Percentiles rank a stretch among this genome's conserved stretches.
These are phyloP conservation scores for Mugil cephalus DNA, from an alignment of 2,113 vertebrate species.

Conservation along the genomic window DNA sequence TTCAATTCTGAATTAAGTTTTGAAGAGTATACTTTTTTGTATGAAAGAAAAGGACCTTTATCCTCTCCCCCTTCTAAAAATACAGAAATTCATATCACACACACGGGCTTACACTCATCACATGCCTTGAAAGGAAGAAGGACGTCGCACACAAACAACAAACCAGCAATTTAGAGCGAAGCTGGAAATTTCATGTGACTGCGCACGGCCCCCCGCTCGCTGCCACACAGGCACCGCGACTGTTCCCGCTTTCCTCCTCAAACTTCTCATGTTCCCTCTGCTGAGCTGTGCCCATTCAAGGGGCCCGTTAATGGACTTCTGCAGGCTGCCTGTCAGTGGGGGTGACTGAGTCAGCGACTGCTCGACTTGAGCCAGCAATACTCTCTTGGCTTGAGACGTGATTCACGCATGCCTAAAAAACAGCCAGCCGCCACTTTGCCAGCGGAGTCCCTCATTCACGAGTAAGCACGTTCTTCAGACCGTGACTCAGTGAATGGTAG, in stretches of 20 bases:
- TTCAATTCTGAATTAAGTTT: slow-evolving; percentile 16
- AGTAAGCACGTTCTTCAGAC: slow-evolving; percentile 42
- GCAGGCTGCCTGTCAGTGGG: slow-evolving; percentile 46
- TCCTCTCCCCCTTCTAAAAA: slow-evolving; percentile 33
- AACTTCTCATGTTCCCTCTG: slow-evolving; percentile 41
- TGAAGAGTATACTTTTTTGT: slow-evolving; percentile 25
- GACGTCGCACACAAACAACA: slow-evolving; percentile 28
- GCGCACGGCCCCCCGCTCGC: neutral
- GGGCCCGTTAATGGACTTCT: slow-evolving; percentile 65
- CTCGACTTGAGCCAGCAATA: slow-evolving; percentile 29
- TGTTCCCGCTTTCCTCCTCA: slow-evolving; percentile 38
- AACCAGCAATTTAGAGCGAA: slow-evolving; percentile 44
- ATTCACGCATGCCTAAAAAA: slow-evolving; percentile 46
- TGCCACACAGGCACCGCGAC: slow-evolving; percentile 25
- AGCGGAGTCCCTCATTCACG: slow-evolving; percentile 50
- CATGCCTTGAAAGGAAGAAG: slow-evolving; percentile 50
- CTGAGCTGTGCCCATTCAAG: slow-evolving; percentile 55
- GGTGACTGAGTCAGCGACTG: slow-evolving; percentile 66
- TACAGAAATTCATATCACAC: slow-evolving; percentile 41
- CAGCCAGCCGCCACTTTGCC: slow-evolving; percentile 15
- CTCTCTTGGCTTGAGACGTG: slow-evolving; percentile 39
- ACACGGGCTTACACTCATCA: slow-evolving; percentile 42
- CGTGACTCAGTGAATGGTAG: slow-evolving; percentile 51
- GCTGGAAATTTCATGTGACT: slow-evolving; percentile 52
- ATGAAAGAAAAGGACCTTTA: slow-evolving; percentile 51